A percentile compares a stretch with the other conserved stretches of the same genome.
Evolutionary conservation across 2,888 invertebrate species (phyloP).

Genomic region (Lordiphosa andalusiaca): DNA sequence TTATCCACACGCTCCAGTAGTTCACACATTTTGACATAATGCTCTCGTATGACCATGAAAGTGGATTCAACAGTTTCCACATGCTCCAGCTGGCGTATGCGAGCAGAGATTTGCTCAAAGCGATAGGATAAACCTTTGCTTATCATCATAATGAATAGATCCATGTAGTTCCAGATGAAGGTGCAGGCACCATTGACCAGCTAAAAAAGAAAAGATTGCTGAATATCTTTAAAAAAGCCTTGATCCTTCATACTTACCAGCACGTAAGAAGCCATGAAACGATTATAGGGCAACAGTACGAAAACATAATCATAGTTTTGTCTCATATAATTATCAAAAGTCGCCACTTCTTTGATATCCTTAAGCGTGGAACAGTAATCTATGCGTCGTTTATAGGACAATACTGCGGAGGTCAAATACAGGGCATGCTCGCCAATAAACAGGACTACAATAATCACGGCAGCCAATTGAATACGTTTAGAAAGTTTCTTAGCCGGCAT

Average conservation of each 20-base stretch:
- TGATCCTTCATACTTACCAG: constrained; percentile 52
- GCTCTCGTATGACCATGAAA: constrained; percentile 86
- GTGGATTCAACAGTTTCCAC: constrained; percentile 75
- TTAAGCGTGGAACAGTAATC: background rate
- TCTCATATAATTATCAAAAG: constrained; percentile 55
- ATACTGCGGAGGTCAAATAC: constrained; percentile 60
- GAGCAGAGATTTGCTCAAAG: constrained; percentile 84
- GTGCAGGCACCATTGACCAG: constrained; percentile 79
- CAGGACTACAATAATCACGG: constrained; percentile 58
- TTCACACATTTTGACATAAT: constrained; percentile 85
- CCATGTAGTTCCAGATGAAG: constrained; percentile 88
- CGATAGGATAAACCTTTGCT: constrained; percentile 85
- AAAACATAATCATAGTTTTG: constrained; percentile 71
- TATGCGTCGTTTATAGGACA: constrained; percentile 44
- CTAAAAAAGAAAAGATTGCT: constrained; percentile 27
- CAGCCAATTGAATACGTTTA: constrained; percentile 64
- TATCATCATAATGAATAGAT: constrained; percentile 86
- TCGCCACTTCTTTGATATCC: constrained; percentile 38
- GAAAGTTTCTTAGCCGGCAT: constrained; percentile 55
- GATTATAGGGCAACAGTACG: constrained; percentile 57
- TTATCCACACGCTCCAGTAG: constrained; percentile 84
- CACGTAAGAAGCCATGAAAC: constrained; percentile 38
- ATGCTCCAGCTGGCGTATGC: constrained; percentile 66
- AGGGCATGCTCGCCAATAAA: constrained; percentile 69
- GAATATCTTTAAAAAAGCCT: too few relatives aligned